Conservation (phyloP, 2,113 vertebrate species). For the Corythaixoides concolor region DNA sequence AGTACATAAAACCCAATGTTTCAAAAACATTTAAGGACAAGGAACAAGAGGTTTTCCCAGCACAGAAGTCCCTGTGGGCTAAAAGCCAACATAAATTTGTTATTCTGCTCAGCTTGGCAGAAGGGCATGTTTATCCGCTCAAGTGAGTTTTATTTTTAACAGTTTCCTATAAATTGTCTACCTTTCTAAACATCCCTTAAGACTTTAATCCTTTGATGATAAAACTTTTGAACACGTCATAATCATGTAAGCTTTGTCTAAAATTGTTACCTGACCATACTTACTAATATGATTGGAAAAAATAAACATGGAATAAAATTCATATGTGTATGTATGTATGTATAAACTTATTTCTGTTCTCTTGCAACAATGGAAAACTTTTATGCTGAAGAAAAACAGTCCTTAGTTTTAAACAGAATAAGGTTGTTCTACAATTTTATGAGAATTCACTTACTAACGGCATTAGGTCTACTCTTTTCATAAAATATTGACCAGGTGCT, state of each 20-base stretch:
- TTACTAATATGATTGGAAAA: background rate
- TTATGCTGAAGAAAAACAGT: background rate
- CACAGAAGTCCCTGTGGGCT: background rate
- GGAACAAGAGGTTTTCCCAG: conserved; percentile 18
- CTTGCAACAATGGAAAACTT: background rate
- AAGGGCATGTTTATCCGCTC: conserved; percentile 48
- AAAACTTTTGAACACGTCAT: background rate
- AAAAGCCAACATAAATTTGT: conserved; percentile 37
- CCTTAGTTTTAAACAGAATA: background rate
- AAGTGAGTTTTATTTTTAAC: conserved; percentile 26
- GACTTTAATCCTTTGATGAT: background rate
- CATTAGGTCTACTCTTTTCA: background rate
- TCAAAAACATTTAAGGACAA: conserved; percentile 10
- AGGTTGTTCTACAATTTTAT: background rate
- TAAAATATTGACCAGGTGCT: conserved; percentile 5
- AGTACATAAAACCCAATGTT: background rate
- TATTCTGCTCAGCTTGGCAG: conserved; percentile 36
- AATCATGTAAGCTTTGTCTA: background rate
- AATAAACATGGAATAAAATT: background rate
- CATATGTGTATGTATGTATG: background rate
- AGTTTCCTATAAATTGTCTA: background rate
- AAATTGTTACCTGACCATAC: background rate
- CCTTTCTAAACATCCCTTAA: background rate
- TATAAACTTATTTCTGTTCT: background rate
- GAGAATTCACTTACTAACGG: background rate